These are phyloP conservation scores for Contarinia nasturtii DNA, from an alignment of 1,140 invertebrate genomes.

Conservation along the genomic window DNA sequence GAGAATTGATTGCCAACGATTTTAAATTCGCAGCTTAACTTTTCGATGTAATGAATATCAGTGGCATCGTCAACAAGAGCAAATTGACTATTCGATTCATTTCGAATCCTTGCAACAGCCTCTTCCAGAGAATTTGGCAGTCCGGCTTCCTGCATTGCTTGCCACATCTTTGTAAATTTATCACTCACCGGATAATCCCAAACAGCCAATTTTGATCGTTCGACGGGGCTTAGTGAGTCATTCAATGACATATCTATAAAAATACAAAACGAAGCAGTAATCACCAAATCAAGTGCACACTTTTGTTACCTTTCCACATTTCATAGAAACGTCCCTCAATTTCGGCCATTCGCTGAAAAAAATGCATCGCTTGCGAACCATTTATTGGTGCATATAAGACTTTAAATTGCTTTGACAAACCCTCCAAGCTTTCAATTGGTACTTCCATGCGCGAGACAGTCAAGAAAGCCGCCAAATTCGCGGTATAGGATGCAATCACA, in stretches of 20 bases:
- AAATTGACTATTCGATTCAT: constrained; percentile 55
- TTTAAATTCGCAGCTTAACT: constrained; percentile 81
- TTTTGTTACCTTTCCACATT: constrained; percentile 98
- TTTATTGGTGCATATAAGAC: constrained; percentile 81
- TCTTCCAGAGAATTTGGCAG: constrained; percentile 59
- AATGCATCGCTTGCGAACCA: constrained; percentile 59
- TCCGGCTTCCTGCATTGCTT: constrained; percentile 80
- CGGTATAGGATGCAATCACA: constrained; percentile 87
- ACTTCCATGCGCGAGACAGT: constrained; percentile 76
- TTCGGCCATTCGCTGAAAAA: constrained; percentile 89
- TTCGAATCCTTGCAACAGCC: constrained; percentile 58
- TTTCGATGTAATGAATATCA: constrained; percentile 63
- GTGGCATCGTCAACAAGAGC: constrained; percentile 90
- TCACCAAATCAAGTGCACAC: no score
- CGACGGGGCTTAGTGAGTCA: constrained; percentile 71
- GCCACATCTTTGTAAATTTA: constrained; percentile 97
- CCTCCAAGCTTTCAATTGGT: constrained; percentile 72
- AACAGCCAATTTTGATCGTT: constrained; percentile 82
- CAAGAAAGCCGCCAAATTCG: constrained; percentile 78
- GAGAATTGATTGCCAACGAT: constrained; percentile 91
- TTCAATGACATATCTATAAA: constrained; percentile 94
- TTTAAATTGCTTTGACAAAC: constrained; percentile 80
- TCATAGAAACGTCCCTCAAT: constrained; percentile 91
- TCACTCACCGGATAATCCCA: constrained; percentile 98
- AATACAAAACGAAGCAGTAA: no score